Conservation (phyloP, 2,888 invertebrate genomes). For the Chymomyza procnemis region DNA sequence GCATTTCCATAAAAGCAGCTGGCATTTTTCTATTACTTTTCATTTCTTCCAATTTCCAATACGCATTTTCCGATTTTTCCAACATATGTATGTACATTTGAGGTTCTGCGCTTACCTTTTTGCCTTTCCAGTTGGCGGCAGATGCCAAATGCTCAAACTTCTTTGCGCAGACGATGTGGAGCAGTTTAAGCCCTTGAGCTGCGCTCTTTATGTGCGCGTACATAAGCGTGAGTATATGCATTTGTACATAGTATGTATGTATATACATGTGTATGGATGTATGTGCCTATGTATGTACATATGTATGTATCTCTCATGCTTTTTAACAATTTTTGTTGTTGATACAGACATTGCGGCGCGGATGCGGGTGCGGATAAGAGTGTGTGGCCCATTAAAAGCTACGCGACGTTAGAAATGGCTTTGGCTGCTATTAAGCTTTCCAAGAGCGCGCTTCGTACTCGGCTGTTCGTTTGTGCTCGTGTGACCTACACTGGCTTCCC, state of each 20-base stretch:
- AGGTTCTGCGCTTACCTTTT: background rate
- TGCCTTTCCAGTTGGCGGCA: background rate
- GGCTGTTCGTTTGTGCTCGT: conserved; percentile 28
- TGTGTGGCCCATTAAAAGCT: conserved; percentile 13
- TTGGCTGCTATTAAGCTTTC: background rate
- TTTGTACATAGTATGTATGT: conserved; percentile 12
- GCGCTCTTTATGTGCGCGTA: background rate
- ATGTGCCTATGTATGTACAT: background rate
- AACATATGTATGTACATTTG: background rate
- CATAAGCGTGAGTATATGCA: background rate
- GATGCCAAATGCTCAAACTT: background rate
- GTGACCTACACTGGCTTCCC: conserved; percentile 58
- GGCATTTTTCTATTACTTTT: background rate
- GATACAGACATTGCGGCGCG: background rate
- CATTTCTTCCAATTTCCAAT: background rate
- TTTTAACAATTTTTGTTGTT: no score
- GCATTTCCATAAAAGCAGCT: conserved; percentile 15
- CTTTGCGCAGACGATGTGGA: background rate
- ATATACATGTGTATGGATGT: background rate
- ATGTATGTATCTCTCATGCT: background rate
- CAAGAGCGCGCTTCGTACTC: background rate
- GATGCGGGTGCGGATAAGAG: background rate
- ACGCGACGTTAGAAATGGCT: conserved; percentile 8
- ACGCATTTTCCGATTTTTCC: background rate
- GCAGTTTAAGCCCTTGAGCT: background rate